Evolutionary conservation across 2,113 vertebrate species (phyloP).

Genomic region (Henicopernis longicauda): DNA sequence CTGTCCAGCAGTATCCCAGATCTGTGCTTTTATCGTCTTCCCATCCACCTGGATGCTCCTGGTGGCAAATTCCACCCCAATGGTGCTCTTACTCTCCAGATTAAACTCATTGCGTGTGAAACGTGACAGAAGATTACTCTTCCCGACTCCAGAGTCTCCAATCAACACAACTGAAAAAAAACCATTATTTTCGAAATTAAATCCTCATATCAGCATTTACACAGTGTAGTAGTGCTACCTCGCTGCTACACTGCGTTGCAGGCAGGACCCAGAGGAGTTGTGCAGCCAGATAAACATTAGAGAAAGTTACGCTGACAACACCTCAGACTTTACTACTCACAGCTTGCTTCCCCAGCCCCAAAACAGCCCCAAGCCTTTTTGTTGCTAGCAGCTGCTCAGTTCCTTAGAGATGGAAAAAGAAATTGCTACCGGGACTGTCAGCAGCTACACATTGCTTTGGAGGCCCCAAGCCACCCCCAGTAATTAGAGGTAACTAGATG

Average conservation of each 20-base stretch:
- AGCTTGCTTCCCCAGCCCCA: neutral
- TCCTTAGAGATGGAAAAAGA: neutral
- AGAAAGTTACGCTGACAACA: neutral
- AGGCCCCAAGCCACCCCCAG: neutral
- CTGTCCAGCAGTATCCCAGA: constrained; percentile 97
- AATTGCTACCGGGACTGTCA: neutral
- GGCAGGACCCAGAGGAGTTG: neutral
- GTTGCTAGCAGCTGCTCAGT: neutral
- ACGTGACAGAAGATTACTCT: constrained; percentile 95
- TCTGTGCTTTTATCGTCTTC: constrained; percentile 96
- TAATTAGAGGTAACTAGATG: neutral
- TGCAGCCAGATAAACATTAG: neutral
- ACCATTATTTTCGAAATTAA: neutral
- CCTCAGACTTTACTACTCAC: neutral
- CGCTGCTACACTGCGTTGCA: neutral
- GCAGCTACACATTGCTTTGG: neutral
- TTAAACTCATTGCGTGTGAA: constrained; percentile 99
- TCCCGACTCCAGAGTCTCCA: constrained; percentile 95
- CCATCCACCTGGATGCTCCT: constrained; percentile 96
- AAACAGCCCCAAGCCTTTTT: neutral
- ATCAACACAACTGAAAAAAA: constrained; percentile 87
- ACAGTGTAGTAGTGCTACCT: rapidly evolving
- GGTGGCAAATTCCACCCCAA: constrained; percentile 95
- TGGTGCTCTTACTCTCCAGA: constrained; percentile 98
- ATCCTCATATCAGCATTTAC: neutral